Percentiles rank a stretch among this genome's conserved stretches.
Evolutionary conservation across 2,888 invertebrate species (phyloP).

Genomic region (Synanthedon vespiformis): DNA sequence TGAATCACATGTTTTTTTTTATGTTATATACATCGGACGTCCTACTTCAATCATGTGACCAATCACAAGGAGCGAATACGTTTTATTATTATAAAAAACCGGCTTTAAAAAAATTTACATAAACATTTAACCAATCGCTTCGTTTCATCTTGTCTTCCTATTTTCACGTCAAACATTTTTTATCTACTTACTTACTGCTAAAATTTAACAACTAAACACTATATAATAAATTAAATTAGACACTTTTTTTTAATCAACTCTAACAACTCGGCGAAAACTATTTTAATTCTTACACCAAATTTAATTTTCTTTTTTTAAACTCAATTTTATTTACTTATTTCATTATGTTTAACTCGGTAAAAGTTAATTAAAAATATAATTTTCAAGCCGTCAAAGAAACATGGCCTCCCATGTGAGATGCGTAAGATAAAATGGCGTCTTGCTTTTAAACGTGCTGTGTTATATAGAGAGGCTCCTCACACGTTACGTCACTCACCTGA

Average conservation of each 20-base stretch:
- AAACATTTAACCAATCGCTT: background rate
- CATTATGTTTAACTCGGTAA: too few species aligned
- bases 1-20: slow-evolving; percentile 60
- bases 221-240: slow-evolving; percentile 17
- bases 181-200: slow-evolving; percentile 14
- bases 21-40: slow-evolving; percentile 31
- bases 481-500: slow-evolving; percentile 59
- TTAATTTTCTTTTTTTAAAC: slow-evolving; percentile 7
- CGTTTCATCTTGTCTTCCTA: background rate
- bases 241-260: slow-evolving; percentile 13
- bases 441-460: slow-evolving; percentile 31
- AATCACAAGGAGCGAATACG: slow-evolving; percentile 36
- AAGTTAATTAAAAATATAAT: too few species aligned
- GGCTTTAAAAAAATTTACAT: background rate
- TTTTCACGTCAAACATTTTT: slow-evolving; percentile 7
- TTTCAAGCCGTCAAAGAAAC: too few species aligned
- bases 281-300: slow-evolving; percentile 9
- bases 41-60: slow-evolving; percentile 49
- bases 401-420: too few species aligned
- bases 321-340: too few species aligned
- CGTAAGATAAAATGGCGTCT: slow-evolving; percentile 51
- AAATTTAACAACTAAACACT: slow-evolving; percentile 23
- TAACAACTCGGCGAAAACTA: background rate
- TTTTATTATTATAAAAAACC: background rate
- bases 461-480: slow-evolving; percentile 44